These are phyloP conservation scores for Muntiacus muntjak DNA, from an alignment of 2,113 vertebrate genomes.

Conservation along the genomic window DNA sequence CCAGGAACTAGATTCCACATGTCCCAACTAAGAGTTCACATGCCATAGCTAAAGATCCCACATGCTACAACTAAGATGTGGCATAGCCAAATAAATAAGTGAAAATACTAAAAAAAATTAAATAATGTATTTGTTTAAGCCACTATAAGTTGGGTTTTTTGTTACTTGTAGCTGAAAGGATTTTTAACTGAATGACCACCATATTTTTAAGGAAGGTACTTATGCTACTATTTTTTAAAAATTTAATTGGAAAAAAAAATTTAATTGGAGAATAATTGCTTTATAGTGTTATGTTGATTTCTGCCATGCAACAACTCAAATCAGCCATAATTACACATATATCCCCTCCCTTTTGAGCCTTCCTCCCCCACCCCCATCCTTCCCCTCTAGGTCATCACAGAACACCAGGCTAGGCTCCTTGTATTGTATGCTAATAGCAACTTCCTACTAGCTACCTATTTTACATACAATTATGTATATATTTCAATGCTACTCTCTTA, in stretches of 20 bases:
- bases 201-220: background rate
- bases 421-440: background rate
- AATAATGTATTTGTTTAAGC: conserved; percentile 10
- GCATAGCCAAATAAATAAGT: background rate
- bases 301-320: background rate
- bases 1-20: background rate
- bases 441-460: background rate
- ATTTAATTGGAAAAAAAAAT: background rate
- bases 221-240: background rate
- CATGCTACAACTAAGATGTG: background rate
- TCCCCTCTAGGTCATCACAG: background rate
- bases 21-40: background rate
- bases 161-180: conserved; percentile 30
- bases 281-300: background rate
- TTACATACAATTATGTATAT: background rate
- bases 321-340: background rate
- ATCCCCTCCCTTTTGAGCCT: background rate
- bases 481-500: background rate
- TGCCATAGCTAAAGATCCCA: background rate
- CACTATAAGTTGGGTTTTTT: background rate
- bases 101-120: background rate
- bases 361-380: background rate
- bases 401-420: background rate
- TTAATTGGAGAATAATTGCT: background rate
- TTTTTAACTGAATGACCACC: background rate